These are phyloP conservation scores for Scartelaos histophorus DNA, from an alignment of 2,113 vertebrate species.

Conservation along the genomic window DNA sequence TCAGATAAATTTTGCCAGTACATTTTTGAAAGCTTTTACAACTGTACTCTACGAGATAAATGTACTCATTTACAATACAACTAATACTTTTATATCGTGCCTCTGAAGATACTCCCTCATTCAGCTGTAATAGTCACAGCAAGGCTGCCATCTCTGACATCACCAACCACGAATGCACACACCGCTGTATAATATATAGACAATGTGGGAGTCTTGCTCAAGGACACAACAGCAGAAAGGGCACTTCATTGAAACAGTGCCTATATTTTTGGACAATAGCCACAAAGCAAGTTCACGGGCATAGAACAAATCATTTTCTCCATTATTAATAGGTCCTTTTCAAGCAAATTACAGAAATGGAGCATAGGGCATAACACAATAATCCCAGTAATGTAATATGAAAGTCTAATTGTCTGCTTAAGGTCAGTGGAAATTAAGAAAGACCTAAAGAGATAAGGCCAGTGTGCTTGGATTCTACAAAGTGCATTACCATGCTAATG, in stretches of 20 bases:
- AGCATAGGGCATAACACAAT: background rate
- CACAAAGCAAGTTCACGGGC: constrained; percentile 7
- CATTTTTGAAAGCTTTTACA: too few species aligned
- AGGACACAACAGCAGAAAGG: background rate
- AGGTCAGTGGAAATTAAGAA: constrained; percentile 13
- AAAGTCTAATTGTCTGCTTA: constrained; percentile 16
- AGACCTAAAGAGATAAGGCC: constrained; percentile 8
- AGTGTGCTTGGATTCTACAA: background rate
- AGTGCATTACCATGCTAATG: background rate
- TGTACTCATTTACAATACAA: too few species aligned
- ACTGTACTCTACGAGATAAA: too few species aligned
- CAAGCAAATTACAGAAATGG: constrained; percentile 14
- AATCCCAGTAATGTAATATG: constrained; percentile 17
- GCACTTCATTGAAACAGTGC: background rate
- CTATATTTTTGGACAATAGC: constrained; percentile 6
- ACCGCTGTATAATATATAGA: too few species aligned
- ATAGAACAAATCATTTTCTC: constrained; percentile 15
- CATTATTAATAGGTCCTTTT: constrained; percentile 35
- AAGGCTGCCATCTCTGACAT: too few species aligned
- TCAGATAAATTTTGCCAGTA: too few species aligned
- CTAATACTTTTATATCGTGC: too few species aligned
- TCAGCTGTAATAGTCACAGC: too few species aligned
- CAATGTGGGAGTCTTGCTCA: background rate
- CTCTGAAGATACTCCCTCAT: too few species aligned
- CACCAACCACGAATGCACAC: too few species aligned